These are phyloP conservation scores for Steromphala cineraria DNA, from an alignment of 2,888 invertebrate genomes.

Conservation along the genomic window DNA sequence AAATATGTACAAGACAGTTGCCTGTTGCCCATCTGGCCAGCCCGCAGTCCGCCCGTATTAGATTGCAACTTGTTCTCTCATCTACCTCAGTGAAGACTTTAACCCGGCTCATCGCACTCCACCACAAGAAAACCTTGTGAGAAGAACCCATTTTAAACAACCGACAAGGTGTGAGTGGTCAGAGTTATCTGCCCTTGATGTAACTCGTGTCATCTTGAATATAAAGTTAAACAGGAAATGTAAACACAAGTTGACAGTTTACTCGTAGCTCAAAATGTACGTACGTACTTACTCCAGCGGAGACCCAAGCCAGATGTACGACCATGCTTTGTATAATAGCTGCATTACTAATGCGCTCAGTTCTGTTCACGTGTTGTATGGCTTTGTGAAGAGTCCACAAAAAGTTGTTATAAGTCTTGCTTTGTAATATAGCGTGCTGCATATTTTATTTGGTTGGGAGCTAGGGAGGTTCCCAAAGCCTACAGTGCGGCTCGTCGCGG, in stretches of 20 bases:
- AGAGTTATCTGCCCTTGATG: conserved; percentile 8
- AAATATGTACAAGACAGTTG: background rate
- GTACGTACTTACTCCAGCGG: no score
- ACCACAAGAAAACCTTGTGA: conserved; percentile 13
- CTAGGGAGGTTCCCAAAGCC: background rate
- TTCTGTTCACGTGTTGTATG: conserved; percentile 3
- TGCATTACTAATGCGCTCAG: background rate
- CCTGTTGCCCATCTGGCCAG: background rate
- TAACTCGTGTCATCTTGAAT: background rate
- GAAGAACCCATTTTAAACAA: background rate
- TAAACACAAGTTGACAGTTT: no score
- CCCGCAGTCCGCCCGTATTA: background rate
- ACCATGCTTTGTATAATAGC: conserved; percentile 14
- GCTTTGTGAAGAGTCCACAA: background rate
- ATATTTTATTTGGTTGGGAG: conserved; percentile 22
- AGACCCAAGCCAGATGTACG: background rate
- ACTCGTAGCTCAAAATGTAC: no score
- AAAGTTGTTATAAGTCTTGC: conserved; percentile 9
- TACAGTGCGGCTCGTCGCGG: background rate
- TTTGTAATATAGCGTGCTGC: conserved; percentile 19
- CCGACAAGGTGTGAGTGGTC: conserved; percentile 10
- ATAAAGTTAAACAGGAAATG: background rate
- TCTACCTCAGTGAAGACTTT: background rate
- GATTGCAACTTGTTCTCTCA: background rate
- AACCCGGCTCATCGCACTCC: background rate